phyloP scores from a whole-genome alignment of 1,140 invertebrate genomes.

The Fragariocoptes setiger region DNA sequence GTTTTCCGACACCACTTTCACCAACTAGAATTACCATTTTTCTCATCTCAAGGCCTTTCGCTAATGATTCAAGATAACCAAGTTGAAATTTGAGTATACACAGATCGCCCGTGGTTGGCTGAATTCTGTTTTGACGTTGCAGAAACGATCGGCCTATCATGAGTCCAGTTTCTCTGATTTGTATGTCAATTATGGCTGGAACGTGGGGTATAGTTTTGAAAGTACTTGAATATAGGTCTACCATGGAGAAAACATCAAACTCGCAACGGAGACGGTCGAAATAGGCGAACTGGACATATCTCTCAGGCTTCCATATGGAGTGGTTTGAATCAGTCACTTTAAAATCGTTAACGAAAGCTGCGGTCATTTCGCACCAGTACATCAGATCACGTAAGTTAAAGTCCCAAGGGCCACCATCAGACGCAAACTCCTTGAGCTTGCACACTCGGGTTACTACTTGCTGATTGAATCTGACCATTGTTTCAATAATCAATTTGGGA shows the following conservation, averaged over 20 bases:
- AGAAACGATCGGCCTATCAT: not conserved
- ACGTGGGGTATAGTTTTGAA: not conserved
- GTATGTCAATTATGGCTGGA: not conserved
- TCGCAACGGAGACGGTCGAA: slow-evolving; percentile 38
- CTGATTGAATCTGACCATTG: slow-evolving; percentile 50
- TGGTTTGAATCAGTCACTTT: not conserved
- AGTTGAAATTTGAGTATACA: slow-evolving; percentile 25
- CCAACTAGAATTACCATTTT: slow-evolving; percentile 69
- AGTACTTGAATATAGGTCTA: not conserved
- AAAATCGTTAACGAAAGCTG: not conserved
- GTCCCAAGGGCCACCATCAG: slow-evolving; percentile 56
- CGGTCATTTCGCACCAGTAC: slow-evolving; percentile 48
- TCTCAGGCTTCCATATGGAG: not conserved
- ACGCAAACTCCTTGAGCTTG: slow-evolving; percentile 28
- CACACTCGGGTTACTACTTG: slow-evolving; percentile 29
- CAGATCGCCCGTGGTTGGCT: not conserved
- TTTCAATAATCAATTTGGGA: slow-evolving; percentile 21
- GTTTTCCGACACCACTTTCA: slow-evolving; percentile 42
- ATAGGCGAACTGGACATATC: slow-evolving; percentile 30
- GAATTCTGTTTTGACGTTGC: not conserved
- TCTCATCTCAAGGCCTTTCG: slow-evolving; percentile 51
- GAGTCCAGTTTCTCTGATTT: not conserved
- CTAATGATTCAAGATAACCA: slow-evolving; percentile 31
- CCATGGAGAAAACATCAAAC: slow-evolving; percentile 27
- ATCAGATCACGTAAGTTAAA: slow-evolving; percentile 82